These are phyloP conservation scores for Dryobotodes eremita DNA, from an alignment of 2,888 invertebrate species.

Conservation along the genomic window DNA sequence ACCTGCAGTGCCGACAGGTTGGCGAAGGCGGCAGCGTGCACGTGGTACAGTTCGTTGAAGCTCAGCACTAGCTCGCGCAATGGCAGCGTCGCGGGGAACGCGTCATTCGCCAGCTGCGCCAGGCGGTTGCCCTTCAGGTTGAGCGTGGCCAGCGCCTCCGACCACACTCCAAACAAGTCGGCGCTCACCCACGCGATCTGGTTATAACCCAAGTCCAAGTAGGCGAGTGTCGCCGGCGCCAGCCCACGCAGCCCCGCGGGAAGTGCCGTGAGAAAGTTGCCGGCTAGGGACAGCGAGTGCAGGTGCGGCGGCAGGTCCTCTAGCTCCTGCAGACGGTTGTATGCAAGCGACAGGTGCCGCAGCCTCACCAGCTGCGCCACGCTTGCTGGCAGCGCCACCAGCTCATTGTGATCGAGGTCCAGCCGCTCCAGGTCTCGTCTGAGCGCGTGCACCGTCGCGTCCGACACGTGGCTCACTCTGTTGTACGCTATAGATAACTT, in stretches of 20 bases:
- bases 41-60: constrained; percentile 95
- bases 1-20: constrained; percentile 93
- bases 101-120: constrained; percentile 91
- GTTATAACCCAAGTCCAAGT: constrained; percentile 96
- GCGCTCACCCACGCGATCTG: constrained; percentile 92
- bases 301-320: constrained; percentile 90
- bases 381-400: constrained; percentile 91
- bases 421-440: constrained; percentile 93
- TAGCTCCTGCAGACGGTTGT: constrained; percentile 92
- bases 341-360: constrained; percentile 94
- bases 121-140: constrained; percentile 95
- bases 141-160: constrained; percentile 93
- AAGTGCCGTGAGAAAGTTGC: constrained; percentile 93
- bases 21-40: constrained; percentile 92
- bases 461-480: constrained; percentile 91
- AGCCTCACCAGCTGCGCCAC: constrained; percentile 91
- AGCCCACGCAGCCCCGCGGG: constrained; percentile 92
- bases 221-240: constrained; percentile 90
- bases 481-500: constrained; percentile 95
- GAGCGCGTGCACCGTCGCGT: constrained; percentile 92
- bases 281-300: constrained; percentile 93
- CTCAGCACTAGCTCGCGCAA: constrained; percentile 96
- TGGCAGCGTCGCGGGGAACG: constrained; percentile 93
- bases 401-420: constrained; percentile 94
- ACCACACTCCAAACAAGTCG: constrained; percentile 93